Evolutionary conservation across 2,113 vertebrate species (phyloP), one percentile per base, ranked within the genome.

Genomic region (Diadophis punctatus): DNA sequence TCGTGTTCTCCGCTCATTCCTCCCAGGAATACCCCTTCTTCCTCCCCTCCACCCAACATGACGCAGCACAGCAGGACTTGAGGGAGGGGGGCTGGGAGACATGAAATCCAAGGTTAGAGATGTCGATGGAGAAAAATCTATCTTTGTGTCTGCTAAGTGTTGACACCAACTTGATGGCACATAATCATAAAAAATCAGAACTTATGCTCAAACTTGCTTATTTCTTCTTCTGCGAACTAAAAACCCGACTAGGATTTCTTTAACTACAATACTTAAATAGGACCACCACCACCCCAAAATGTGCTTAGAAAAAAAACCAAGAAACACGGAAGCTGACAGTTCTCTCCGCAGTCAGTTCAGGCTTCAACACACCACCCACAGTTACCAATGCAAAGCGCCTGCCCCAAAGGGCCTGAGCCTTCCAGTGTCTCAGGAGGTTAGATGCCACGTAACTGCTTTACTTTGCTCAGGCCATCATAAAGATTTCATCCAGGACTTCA

Each of bases 281-380:
- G 49, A 8, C 39, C 4, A 30, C 53, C 3, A 0, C 74, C 2
- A 23, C 8, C 22, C 7, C 0, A 1, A 39, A n/a, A n/a, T 39
- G 52, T 27, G 14, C 43, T 12, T 23, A 22, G 7, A 16, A 18
- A 1, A 30, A 11, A 51, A 0, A n/a, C 43, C 0, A 16, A 22
- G 10, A 18, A 10, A 25, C 46, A 23, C 11, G 53, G 16, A 9
- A 46, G 43, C 53, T 49, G 9, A 22, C 1, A 7, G 52, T 14
- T n/a, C 86, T 68, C 22, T 56, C n/a, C 43, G 43, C n/a, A 39
- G 34, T 80, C 68, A 20, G 2, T 34, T 74, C 68, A 80, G 48
- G 30, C 12, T 30, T n/a, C 86, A 12, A n/a, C 86, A 18, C 12
- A 3, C 25, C 39, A 27, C 14, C 74, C 60, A 74, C 86, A 60